phyloP scores from a whole-genome alignment of 2,797 vertebrate species.

The Oceanodroma leucorhoa region DNA sequence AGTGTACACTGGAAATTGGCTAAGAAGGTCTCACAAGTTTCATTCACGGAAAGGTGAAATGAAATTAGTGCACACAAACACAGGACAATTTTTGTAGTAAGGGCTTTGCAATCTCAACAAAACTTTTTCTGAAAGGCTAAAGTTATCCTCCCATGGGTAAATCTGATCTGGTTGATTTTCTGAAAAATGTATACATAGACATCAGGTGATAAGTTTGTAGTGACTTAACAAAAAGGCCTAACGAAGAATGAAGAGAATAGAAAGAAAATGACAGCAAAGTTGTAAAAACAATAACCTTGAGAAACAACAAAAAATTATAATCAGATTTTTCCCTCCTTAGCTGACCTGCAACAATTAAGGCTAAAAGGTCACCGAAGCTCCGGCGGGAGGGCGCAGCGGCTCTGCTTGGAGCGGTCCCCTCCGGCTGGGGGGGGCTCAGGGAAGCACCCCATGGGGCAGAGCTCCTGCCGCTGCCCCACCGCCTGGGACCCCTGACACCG shows the following conservation, averaged over 20 bases:
- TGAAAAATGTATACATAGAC: background rate
- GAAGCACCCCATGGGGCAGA: background rate
- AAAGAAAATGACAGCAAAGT: background rate
- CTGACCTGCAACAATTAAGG: background rate
- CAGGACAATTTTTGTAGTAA: background rate
- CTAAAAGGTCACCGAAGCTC: background rate
- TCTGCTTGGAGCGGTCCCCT: background rate
- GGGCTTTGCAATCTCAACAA: background rate
- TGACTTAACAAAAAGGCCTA: background rate
- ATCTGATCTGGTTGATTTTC: background rate
- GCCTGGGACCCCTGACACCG: accelerated
- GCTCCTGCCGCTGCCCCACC: background rate
- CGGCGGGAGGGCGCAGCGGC: accelerated
- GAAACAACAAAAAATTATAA: background rate
- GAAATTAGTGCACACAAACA: background rate
- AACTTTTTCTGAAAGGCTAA: background rate
- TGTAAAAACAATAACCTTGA: background rate
- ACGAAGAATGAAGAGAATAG: background rate
- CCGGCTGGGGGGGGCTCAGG: background rate
- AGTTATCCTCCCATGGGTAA: background rate
- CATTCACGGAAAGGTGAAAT: background rate
- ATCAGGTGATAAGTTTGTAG: background rate
- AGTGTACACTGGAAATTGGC: background rate
- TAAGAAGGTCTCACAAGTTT: background rate
- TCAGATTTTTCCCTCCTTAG: background rate